phyloP scores from a whole-genome alignment of 2,113 vertebrate genomes.

The Mustela lutreola region DNA sequence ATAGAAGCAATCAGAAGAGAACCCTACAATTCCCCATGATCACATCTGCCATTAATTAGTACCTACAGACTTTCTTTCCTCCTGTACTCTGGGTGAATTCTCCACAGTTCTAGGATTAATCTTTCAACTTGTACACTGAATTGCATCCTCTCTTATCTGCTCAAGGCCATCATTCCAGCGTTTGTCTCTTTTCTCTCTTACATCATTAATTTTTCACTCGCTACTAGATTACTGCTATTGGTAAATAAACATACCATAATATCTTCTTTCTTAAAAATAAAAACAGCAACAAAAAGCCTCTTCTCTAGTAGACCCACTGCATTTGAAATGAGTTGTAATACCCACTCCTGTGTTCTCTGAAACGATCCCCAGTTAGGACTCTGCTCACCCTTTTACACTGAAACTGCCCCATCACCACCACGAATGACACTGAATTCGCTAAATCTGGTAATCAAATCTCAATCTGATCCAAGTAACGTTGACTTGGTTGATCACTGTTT shows the following conservation, averaged over 20 bases:
- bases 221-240: not conserved
- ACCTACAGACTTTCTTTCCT: not conserved
- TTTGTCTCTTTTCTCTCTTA: not conserved
- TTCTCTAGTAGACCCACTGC: not conserved
- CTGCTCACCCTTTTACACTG: not conserved
- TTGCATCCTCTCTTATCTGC: not conserved
- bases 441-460: not conserved
- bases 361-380: not conserved
- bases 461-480: not conserved
- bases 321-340: not conserved
- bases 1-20: not conserved
- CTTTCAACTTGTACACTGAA: not conserved
- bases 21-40: not conserved
- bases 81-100: no score
- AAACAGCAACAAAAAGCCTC: not conserved
- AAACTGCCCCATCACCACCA: not conserved
- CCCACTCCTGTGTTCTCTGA: not conserved
- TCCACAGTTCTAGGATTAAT: not conserved
- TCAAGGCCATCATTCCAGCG: not conserved
- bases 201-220: not conserved
- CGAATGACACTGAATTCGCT: not conserved
- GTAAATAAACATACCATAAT: not conserved
- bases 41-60: not conserved
- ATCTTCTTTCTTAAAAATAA: not conserved
- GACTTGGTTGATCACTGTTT: not conserved